phyloP scores from a whole-genome alignment of 2,113 vertebrate genomes.

The Bos indicus region DNA sequence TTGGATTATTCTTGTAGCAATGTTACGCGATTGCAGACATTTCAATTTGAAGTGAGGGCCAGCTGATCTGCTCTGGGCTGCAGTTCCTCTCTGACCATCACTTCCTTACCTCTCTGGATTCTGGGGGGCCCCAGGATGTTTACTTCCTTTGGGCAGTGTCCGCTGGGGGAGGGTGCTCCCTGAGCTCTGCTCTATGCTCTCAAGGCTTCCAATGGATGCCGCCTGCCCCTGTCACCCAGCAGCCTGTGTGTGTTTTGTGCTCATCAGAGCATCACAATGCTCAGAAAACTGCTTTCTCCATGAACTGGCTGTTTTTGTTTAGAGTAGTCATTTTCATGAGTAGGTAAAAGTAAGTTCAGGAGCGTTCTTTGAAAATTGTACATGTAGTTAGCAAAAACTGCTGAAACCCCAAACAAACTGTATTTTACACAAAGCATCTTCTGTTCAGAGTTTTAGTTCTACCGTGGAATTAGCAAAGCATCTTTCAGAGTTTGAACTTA shows the following conservation, averaged over 20 bases:
- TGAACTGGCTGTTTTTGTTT: constrained; percentile 21
- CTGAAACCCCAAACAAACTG: not conserved
- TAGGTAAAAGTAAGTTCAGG: not conserved
- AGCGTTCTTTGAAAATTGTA: not conserved
- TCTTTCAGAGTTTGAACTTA: not conserved
- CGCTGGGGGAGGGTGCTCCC: not conserved
- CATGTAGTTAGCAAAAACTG: not conserved
- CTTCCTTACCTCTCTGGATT: not conserved
- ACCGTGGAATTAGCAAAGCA: not conserved
- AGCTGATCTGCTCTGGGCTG: not conserved
- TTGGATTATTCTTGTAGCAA: not conserved
- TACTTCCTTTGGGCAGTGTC: not conserved
- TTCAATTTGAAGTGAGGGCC: not conserved
- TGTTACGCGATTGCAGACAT: not conserved
- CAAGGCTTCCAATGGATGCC: not conserved
- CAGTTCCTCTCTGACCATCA: not conserved
- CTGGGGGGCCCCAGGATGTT: not conserved
- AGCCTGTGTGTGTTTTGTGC: not conserved
- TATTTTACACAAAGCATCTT: not conserved
- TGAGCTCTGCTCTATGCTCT: not conserved
- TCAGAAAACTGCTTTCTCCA: not conserved
- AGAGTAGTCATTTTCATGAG: constrained; percentile 3
- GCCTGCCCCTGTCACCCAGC: not conserved
- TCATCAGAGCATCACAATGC: not conserved
- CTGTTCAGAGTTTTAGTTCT: not conserved